Percentiles rank a stretch among this genome's conserved stretches.
These are phyloP conservation scores for Polypedilum vanderplanki DNA, from an alignment of 1,140 invertebrate species.

Conservation along the genomic window DNA sequence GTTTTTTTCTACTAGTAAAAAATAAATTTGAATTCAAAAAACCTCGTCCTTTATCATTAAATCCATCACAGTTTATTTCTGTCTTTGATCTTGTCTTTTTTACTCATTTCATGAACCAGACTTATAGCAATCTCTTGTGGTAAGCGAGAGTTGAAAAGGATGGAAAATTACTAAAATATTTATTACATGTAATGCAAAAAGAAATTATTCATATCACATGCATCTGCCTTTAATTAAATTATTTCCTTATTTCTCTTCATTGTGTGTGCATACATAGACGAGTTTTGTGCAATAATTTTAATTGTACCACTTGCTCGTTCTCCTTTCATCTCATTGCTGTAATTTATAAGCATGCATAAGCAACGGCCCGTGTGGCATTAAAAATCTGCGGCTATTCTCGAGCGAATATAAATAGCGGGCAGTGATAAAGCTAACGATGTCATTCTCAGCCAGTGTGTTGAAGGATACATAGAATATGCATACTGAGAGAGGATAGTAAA, in stretches of 20 bases:
- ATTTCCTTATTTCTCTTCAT: neutral
- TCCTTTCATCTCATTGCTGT: neutral
- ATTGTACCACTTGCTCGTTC: neutral
- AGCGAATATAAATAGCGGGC: neutral
- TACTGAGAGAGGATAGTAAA: neutral
- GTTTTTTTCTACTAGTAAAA: too few relatives aligned
- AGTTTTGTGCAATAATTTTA: neutral
- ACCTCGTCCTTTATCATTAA: too few relatives aligned
- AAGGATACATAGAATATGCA: neutral
- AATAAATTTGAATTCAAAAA: too few relatives aligned
- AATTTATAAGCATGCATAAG: neutral
- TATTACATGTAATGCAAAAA: too few relatives aligned
- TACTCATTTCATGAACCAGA: too few relatives aligned
- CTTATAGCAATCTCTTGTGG: too few relatives aligned
- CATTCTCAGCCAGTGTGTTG: neutral
- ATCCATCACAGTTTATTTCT: too few relatives aligned
- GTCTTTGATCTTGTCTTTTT: too few relatives aligned
- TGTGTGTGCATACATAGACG: neutral
- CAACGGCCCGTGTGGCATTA: neutral
- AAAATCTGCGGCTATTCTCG: slow-evolving; percentile 11
- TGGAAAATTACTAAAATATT: too few relatives aligned
- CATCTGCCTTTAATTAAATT: slow-evolving; percentile 9
- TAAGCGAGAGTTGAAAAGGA: too few relatives aligned
- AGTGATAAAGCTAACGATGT: neutral
- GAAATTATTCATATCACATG: too few relatives aligned